phyloP scores from a whole-genome alignment of 1,140 invertebrate species.

The Brachystomella parvula region DNA sequence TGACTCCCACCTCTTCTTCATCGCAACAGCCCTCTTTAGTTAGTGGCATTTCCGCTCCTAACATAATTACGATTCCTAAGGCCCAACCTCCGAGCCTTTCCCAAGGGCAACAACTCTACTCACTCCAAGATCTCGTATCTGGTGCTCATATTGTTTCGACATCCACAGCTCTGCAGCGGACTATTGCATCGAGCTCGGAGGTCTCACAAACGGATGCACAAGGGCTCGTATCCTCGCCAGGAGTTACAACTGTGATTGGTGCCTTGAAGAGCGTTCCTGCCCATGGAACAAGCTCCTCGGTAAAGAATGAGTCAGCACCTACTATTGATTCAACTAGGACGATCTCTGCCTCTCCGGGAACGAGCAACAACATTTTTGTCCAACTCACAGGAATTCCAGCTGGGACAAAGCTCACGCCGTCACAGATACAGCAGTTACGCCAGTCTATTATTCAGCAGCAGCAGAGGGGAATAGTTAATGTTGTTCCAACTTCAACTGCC shows the following conservation, averaged over 20 bases:
- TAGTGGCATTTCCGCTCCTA: background rate
- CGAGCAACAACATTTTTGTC: background rate
- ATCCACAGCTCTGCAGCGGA: background rate
- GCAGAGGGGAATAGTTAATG: background rate
- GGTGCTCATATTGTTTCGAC: background rate
- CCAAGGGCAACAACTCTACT: background rate
- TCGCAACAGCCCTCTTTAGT: background rate
- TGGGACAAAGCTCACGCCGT: background rate
- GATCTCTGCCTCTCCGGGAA: background rate
- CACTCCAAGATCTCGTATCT: background rate
- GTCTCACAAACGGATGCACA: background rate
- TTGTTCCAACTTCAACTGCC: background rate
- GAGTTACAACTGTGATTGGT: background rate
- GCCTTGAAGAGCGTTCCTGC: background rate
- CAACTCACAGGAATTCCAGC: background rate
- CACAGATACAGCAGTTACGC: background rate
- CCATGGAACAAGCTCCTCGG: background rate
- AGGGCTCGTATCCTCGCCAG: background rate
- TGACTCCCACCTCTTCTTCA: conserved; percentile 10
- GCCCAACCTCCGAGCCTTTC: background rate
- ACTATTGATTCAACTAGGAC: background rate
- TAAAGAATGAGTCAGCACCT: background rate
- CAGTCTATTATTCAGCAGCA: conserved; percentile 6
- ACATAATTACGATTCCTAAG: background rate
- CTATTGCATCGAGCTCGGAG: background rate